These are phyloP conservation scores for Phortica magna DNA, from an alignment of 2,888 invertebrate genomes.

Conservation along the genomic window DNA sequence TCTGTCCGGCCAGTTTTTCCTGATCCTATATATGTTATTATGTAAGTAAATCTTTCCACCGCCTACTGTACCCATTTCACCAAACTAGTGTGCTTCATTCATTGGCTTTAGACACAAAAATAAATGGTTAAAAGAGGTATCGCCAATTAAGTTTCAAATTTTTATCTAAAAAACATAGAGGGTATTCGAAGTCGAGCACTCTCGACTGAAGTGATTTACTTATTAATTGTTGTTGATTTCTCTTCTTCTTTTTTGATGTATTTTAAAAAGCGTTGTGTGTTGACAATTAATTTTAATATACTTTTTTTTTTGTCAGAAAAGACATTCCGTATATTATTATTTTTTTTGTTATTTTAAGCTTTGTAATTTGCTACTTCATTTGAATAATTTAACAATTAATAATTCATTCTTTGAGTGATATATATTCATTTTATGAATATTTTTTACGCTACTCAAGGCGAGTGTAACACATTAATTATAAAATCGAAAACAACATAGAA, in stretches of 20 bases:
- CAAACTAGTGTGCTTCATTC: too few species aligned
- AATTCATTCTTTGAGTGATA: constrained; percentile 36
- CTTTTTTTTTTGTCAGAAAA: not conserved
- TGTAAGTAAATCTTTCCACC: too few species aligned
- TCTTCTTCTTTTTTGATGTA: not conserved
- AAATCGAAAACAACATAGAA: not conserved
- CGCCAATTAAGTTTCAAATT: too few species aligned
- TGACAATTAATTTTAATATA: constrained; percentile 8
- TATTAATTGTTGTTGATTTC: too few species aligned
- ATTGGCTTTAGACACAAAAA: too few species aligned
- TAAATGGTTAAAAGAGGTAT: too few species aligned
- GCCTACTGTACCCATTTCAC: too few species aligned
- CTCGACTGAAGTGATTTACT: too few species aligned
- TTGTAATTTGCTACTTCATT: constrained; percentile 55
- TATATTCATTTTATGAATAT: constrained; percentile 4
- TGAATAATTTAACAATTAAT: constrained; percentile 71
- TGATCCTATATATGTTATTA: too few species aligned
- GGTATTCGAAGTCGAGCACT: too few species aligned
- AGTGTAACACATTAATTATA: constrained; percentile 12
- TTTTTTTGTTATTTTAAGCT: not conserved
- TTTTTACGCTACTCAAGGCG: constrained; percentile 23
- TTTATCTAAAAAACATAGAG: too few species aligned
- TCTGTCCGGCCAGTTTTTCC: too few species aligned
- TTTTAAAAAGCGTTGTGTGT: constrained; percentile 16
- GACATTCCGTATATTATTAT: not conserved